Evolutionary conservation across 2,888 invertebrate genomes (phyloP), one percentile per base, ranked within the genome.

Genomic region (Caenorhabditis drosophilae): DNA sequence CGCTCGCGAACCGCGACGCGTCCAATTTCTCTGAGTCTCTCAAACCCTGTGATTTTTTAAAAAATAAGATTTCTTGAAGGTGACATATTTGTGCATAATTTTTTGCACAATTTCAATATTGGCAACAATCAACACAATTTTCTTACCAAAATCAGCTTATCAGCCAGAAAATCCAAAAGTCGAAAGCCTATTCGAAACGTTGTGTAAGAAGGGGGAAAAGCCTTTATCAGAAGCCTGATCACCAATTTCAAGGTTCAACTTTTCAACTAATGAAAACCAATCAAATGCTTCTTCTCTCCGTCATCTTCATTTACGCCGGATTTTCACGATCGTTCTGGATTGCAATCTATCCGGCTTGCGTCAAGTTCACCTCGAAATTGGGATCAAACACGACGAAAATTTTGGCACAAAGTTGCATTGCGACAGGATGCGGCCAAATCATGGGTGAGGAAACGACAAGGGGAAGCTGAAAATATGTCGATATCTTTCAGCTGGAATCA

Each of bases 291-390:
- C 58, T 64, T 2, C 48, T 64, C n/a, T 41, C 64, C 0, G 47
- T 64, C 4, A 47, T 64, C 4, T 64, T 64, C 42, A 23, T 64
- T 1, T 64, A 64, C 16, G 55, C 64, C 31, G 64, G 64, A 36
- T 59, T 64, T 23, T 64, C 59, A 1, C 35, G 64, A 9, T 59
- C 59, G 22, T 64, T 64, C 34, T 64, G 64, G 64, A 64, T 64
- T 44, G 59, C 64, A 9, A 59, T 64, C 12, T 64, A 64, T 47
- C 64, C 64, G 7, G 45, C 64, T 0, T 64, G 59, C 38, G 59
- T 64, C 40, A 64, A 64, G 25, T 64, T 64, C 36, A 64, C 64
- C n/a, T 31, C 51, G 1, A 34, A 27, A 11, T 54, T 64, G 1
- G 64, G 64, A 3, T 51, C 26, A 18, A 64, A 64, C 55, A 64